phyloP scores from a whole-genome alignment of 2,888 invertebrate genomes.

The Pseudolycoriella hygida region DNA sequence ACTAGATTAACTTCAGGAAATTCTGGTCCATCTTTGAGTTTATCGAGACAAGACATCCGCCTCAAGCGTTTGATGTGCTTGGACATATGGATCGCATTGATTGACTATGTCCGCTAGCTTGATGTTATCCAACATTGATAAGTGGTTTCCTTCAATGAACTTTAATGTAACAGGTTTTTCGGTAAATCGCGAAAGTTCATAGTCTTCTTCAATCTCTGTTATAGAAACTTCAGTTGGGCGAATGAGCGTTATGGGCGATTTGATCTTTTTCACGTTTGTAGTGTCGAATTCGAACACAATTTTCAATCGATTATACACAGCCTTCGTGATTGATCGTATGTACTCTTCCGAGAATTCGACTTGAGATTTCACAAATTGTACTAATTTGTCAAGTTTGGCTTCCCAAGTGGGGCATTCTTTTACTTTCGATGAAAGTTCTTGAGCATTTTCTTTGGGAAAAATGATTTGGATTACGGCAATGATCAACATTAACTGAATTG shows the following conservation, averaged over 20 bases:
- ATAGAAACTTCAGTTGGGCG: constrained; percentile 41
- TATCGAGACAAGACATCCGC: no score
- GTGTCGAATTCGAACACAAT: constrained; percentile 28
- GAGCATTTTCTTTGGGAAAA: constrained; percentile 21
- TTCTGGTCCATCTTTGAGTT: no score
- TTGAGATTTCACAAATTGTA: constrained; percentile 29
- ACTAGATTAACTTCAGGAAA: no score
- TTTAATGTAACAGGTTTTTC: constrained; percentile 38
- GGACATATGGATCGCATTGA: constrained; percentile 11
- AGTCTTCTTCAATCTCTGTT: constrained; percentile 41
- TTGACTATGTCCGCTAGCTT: constrained; percentile 46
- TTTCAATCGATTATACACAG: constrained; percentile 36
- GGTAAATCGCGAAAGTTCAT: constrained; percentile 41
- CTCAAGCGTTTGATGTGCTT: neutral
- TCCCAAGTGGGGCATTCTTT: constrained; percentile 35
- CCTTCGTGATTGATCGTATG: constrained; percentile 24
- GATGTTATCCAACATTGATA: constrained; percentile 46
- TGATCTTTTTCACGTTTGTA: constrained; percentile 31
- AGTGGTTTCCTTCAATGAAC: constrained; percentile 52
- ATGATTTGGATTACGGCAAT: constrained; percentile 19
- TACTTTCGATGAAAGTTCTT: constrained; percentile 26
- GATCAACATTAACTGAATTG: constrained; percentile 16
- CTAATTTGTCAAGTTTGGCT: constrained; percentile 34
- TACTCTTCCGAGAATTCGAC: constrained; percentile 26
- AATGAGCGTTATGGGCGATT: constrained; percentile 40